phyloP scores from a whole-genome alignment of 2,888 invertebrate species.

The Willowsia nigromaculata region DNA sequence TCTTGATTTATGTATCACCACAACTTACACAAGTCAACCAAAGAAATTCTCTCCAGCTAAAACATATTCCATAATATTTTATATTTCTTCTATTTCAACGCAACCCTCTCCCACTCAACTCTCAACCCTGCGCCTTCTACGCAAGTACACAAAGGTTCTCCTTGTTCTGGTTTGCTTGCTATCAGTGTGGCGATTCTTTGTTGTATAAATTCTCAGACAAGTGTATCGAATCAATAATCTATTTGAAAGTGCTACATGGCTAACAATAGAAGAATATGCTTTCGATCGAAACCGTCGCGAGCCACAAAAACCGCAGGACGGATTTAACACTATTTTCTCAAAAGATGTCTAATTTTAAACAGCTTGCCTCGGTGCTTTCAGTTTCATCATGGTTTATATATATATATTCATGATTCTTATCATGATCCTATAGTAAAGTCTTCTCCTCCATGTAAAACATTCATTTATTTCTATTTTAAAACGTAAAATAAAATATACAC shows the following conservation, averaged over 20 bases:
- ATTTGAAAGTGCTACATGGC: constrained; percentile 3
- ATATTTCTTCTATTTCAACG: not conserved
- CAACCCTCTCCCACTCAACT: not conserved
- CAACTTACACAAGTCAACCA: no score
- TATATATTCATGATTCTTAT: not conserved
- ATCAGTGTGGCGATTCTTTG: constrained; percentile 11
- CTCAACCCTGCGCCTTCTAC: not conserved
- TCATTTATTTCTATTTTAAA: not conserved
- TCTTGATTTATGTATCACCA: no score
- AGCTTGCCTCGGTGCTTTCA: constrained; percentile 36
- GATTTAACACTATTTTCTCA: constrained; percentile 46
- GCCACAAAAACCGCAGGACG: constrained; percentile 61
- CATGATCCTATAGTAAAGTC: not conserved
- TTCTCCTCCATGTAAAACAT: not conserved
- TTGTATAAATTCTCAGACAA: not conserved
- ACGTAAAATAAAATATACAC: not conserved
- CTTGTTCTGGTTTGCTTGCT: not conserved
- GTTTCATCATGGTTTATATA: constrained; percentile 33
- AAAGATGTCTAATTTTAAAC: constrained; percentile 53
- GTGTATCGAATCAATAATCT: not conserved
- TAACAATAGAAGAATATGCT: not conserved
- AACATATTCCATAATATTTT: no score
- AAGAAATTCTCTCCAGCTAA: no score
- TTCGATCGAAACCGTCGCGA: constrained; percentile 35
- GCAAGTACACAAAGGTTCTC: not conserved